Evolutionary conservation across 2,113 vertebrate genomes (phyloP).

Genomic region (Malurus alboscapulatus): DNA sequence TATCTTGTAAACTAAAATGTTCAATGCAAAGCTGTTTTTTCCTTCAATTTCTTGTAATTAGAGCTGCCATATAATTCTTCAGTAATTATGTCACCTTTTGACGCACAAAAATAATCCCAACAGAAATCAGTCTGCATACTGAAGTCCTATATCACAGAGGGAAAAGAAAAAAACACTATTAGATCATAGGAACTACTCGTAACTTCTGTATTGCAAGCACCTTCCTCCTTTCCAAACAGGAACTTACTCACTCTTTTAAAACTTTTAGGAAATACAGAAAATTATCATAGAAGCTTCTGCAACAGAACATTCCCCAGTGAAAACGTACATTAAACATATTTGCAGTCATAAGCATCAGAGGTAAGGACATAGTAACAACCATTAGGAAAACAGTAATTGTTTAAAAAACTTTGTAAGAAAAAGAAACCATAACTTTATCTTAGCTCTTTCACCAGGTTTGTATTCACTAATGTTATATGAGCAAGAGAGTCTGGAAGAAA

Average conservation of each 20-base stretch:
- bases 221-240: slow-evolving; percentile 4
- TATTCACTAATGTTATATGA: background rate
- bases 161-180: slow-evolving; percentile 51
- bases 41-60: slow-evolving; percentile 35
- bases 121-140: slow-evolving; percentile 60
- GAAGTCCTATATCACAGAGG: slow-evolving; percentile 57
- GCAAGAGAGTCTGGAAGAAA: slow-evolving; percentile 34
- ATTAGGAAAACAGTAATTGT: background rate
- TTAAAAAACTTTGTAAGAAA: background rate
- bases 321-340: background rate
- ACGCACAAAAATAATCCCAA: slow-evolving; percentile 60
- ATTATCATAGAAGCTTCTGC: background rate
- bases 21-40: background rate
- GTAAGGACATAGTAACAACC: background rate
- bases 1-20: slow-evolving; percentile 20
- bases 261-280: background rate
- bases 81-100: slow-evolving; percentile 59
- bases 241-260: background rate
- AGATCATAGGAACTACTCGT: slow-evolving; percentile 45
- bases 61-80: slow-evolving; percentile 46
- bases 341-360: slow-evolving; percentile 10
- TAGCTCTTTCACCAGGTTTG: background rate
- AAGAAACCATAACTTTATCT: background rate
- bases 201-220: slow-evolving; percentile 25
- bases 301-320: background rate